Evolutionary conservation across 2,113 vertebrate genomes (phyloP).

Genomic region (Takifugu bimaculatus): DNA sequence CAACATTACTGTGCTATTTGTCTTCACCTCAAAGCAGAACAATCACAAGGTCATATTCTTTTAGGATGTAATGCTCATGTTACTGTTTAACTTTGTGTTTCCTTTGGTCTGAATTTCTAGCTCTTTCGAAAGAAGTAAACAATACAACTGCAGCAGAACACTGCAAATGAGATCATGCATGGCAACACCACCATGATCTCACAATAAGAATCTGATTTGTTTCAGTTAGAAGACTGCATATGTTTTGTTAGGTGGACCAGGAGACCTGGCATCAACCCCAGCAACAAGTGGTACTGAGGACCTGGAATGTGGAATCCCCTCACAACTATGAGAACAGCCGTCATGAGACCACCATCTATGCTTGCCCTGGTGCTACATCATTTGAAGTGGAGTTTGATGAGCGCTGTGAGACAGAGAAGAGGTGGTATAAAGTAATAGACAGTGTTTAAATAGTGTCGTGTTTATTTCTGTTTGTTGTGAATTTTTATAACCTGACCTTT

Average conservation of each 20-base stretch:
- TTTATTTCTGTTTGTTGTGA: background rate
- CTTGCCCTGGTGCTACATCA: constrained; percentile 89
- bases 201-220: no score
- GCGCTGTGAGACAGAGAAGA: constrained; percentile 94
- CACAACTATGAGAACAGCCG: constrained; percentile 97
- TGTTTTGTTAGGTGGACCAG: constrained; percentile 75
- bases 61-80: no score
- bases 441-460: background rate
- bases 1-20: no score
- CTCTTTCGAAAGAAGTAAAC: no score
- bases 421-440: constrained; percentile 61
- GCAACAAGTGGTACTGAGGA: constrained; percentile 87
- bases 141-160: no score
- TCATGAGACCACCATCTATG: constrained; percentile 88
- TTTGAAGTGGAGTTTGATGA: constrained; percentile 98
- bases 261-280: constrained; percentile 88
- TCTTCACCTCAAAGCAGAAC: no score
- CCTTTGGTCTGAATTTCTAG: no score
- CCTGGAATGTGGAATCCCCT: constrained; percentile 90
- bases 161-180: no score
- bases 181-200: no score
- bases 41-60: no score
- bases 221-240: background rate
- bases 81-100: no score
- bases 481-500: background rate